Base-by-base conservation (phyloP, 2,113 vertebrate species). In the Glaucomys volans region DNA sequence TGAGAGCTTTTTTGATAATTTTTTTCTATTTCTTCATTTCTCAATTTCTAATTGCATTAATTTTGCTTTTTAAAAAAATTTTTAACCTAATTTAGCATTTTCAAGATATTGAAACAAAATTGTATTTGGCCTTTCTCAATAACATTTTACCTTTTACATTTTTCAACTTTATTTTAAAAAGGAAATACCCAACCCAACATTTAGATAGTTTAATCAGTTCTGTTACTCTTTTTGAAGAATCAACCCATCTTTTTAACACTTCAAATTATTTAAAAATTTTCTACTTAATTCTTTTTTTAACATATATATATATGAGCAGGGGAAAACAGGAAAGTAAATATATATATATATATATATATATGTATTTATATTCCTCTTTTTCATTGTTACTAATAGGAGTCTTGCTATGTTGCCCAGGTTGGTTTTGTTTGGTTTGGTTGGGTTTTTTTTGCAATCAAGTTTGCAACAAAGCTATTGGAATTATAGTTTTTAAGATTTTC, bases 161-260 rank as follows among this genome's bases (percentile, higher is more conserved):
- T 93, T 93, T 57, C 50, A 86, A 17, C 75, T 85, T 81, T 67
- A 67, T 28, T 88, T 86, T 26, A 59, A 83, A 54, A n/a, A 93
- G 32, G 81, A 77, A 24, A 42, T 62, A 76, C 18, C 28, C 66
- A 66, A 80, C 32, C 18, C 26, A 80, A 12, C 54, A 4, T 12
- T 69, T 89, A 94, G 35, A 16, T 28, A 76, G 32, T 52, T 86
- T 77, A 47, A 3, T 80, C 54, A 54, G 18, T 54, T 54, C 22
- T 54, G 4, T 80, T 62, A 13, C 72, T 91, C n/a, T 62, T 87
- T 95, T 83, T 83, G 42, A 93, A 90, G 74, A 94, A 37, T 20
- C 18, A 89, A 67, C 12, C 35, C 83, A 76, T 79, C 5, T 88
- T 87, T 47, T 42, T 71, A 77, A 35, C 13, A 79, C 54, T 77